Evolutionary conservation across 2,888 invertebrate species (phyloP).

Genomic region (Steinernema carpocapsae): DNA sequence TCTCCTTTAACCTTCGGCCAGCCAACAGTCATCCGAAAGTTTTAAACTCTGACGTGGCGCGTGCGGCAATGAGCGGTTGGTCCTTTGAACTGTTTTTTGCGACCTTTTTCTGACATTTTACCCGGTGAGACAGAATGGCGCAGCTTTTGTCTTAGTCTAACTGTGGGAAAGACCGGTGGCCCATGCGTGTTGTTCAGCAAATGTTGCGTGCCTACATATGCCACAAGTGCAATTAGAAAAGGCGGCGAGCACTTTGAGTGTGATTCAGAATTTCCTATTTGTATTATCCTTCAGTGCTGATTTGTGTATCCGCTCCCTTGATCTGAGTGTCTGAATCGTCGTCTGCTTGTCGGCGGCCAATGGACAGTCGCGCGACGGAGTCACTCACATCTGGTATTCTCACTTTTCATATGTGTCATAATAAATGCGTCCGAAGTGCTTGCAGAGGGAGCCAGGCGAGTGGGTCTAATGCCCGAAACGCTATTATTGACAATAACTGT

Average conservation of each 20-base stretch:
- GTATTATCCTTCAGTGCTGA: no score
- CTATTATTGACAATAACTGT: conserved; percentile 27
- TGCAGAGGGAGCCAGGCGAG: not conserved
- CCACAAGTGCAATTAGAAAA: no score
- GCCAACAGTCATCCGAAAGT: no score
- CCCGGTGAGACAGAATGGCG: conserved; percentile 30
- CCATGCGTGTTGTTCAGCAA: not conserved
- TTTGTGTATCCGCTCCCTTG: not conserved
- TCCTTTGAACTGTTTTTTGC: conserved; percentile 25
- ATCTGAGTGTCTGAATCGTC: not conserved
- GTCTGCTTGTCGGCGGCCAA: not conserved
- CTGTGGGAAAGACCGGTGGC: conserved; percentile 23
- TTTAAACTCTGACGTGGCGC: conserved; percentile 2
- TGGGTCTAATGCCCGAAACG: not conserved
- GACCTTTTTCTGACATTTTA: conserved; percentile 21
- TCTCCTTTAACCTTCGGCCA: no score
- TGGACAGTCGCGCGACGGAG: not conserved
- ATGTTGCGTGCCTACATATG: not conserved
- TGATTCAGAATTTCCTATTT: no score
- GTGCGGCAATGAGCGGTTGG: not conserved
- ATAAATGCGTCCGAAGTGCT: conserved; percentile 27
- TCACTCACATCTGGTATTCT: conserved; percentile 28
- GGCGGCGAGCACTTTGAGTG: no score
- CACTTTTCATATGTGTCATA: conserved; percentile 35
- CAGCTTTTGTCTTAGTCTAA: conserved; percentile 24